These are phyloP conservation scores for Drosophila setosimentum DNA, from an alignment of 2,888 invertebrate genomes.

Conservation along the genomic window DNA sequence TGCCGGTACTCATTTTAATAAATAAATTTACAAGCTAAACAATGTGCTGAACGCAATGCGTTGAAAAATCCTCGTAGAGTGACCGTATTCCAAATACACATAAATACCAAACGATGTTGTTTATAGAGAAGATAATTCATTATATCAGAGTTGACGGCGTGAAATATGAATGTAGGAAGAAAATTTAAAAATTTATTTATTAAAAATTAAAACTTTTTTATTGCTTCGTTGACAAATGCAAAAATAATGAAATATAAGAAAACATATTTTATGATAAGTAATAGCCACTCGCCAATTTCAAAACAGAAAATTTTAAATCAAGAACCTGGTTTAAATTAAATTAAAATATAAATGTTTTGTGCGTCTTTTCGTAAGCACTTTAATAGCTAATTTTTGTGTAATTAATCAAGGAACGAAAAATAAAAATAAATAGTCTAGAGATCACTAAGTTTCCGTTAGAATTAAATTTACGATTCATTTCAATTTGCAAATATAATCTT, in stretches of 20 bases:
- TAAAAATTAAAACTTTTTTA: background rate
- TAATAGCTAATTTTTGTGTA: background rate
- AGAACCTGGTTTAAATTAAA: conserved; percentile 7
- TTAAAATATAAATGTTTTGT: background rate
- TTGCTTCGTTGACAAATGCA: background rate
- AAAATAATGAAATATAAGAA: background rate
- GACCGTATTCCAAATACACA: conserved; percentile 8
- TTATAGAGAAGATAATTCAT: background rate
- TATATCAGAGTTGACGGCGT: background rate
- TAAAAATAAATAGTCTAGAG: no score
- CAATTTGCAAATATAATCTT: background rate
- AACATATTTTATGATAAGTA: no score
- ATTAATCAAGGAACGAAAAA: background rate
- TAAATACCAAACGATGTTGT: conserved; percentile 10
- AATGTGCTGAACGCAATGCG: background rate
- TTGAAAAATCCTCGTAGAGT: background rate
- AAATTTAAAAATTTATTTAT: background rate
- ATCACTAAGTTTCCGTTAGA: no score
- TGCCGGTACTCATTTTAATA: conserved; percentile 51
- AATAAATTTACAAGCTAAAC: conserved; percentile 10
- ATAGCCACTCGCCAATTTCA: background rate
- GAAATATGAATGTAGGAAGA: background rate
- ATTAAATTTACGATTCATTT: background rate
- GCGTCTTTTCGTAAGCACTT: background rate
- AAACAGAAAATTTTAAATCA: background rate